phyloP scores from a whole-genome alignment of 2,113 vertebrate genomes.

The Sylvilagus bachmani region DNA sequence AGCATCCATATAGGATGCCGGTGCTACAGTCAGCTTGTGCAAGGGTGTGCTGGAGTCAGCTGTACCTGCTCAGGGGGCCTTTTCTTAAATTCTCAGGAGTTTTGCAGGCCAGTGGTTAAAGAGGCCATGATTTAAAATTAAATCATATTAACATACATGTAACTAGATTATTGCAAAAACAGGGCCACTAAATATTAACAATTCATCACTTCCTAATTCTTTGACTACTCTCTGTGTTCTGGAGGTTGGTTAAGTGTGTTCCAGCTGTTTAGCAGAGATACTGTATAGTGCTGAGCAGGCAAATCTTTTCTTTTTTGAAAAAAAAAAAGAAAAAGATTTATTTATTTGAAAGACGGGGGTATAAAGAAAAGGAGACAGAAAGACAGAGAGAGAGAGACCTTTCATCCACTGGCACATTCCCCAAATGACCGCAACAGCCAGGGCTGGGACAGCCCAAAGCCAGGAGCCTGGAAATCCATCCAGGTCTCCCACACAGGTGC shows the following conservation, averaged over 20 bases:
- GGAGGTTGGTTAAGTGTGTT: not conserved
- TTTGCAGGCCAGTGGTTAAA: not conserved
- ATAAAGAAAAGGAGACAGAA: no score
- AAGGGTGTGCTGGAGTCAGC: fast-evolving
- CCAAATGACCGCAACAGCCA: no score
- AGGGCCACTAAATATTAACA: conserved; percentile 1
- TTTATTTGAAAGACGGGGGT: no score
- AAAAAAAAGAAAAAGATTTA: no score
- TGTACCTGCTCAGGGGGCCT: not conserved
- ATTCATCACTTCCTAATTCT: not conserved
- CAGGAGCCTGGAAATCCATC: no score
- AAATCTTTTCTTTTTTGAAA: not conserved
- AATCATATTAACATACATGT: conserved; percentile 46
- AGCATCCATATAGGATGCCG: no score
- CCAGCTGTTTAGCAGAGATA: not conserved
- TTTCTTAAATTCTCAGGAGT: not conserved
- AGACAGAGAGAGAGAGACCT: no score
- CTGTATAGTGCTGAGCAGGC: fast-evolving
- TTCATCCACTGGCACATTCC: no score
- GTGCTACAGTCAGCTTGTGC: no score
- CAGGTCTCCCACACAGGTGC: no score
- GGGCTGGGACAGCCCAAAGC: no score
- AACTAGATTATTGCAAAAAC: conserved; percentile 52
- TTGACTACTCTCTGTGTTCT: not conserved
- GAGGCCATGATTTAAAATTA: conserved; percentile 54